These are phyloP conservation scores for Pyxicephalus adspersus DNA, from an alignment of 2,113 vertebrate species.

Conservation along the genomic window DNA sequence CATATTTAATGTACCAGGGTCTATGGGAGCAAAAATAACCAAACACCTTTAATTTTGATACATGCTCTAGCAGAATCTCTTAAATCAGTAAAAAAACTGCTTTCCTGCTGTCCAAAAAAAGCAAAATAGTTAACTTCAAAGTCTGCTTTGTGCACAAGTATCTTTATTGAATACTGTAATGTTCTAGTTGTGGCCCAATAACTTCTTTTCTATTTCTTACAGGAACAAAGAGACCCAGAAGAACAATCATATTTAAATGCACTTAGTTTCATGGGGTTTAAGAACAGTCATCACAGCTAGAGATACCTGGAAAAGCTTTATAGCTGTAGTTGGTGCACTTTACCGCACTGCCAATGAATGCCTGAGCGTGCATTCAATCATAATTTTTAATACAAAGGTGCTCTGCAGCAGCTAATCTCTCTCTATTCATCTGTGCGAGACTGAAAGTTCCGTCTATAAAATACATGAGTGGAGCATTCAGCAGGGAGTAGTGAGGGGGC, in stretches of 20 bases:
- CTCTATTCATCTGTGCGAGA: slow-evolving; percentile 49
- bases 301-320: slow-evolving; percentile 49
- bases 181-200: slow-evolving; percentile 36
- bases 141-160: slow-evolving; percentile 21
- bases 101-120: not conserved
- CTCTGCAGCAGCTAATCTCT: slow-evolving; percentile 53
- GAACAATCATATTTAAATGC: slow-evolving; percentile 56
- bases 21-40: too few relatives aligned
- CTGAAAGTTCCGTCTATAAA: slow-evolving; percentile 42
- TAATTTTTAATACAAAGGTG: slow-evolving; percentile 56
- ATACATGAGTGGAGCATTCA: slow-evolving; percentile 39
- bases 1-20: too few relatives aligned
- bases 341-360: slow-evolving; percentile 40
- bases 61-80: not conserved
- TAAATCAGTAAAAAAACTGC: not conserved
- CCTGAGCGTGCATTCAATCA: slow-evolving; percentile 46
- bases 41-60: not conserved
- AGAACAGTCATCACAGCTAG: slow-evolving; percentile 53
- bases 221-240: slow-evolving; percentile 44
- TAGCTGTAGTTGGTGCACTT: slow-evolving; percentile 46
- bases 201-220: slow-evolving; percentile 31
- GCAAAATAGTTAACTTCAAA: slow-evolving; percentile 15
- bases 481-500: slow-evolving; percentile 51
- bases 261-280: slow-evolving; percentile 55
- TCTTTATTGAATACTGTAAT: slow-evolving; percentile 29